Evolutionary conservation across 2,888 invertebrate species (phyloP).

Genomic region (Aleiodes testaceus): DNA sequence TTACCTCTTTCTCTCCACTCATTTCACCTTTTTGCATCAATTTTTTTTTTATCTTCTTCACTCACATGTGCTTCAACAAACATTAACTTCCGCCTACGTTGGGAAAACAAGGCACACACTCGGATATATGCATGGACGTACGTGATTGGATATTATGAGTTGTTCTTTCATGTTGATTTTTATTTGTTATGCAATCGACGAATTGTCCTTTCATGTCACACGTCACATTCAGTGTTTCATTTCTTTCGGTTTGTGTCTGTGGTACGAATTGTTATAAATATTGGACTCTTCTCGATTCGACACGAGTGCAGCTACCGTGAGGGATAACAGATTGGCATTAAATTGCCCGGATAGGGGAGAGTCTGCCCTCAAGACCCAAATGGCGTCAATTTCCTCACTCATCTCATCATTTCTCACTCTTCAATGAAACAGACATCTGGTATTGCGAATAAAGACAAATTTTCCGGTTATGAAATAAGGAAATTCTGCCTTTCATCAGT

Average conservation of each 20-base stretch:
- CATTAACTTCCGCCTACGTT: constrained; percentile 49
- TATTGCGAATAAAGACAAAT: too few species aligned
- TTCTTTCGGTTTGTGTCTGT: too few species aligned
- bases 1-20: constrained; percentile 14
- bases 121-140: constrained; percentile 37
- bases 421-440: neutral
- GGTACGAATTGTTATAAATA: constrained; percentile 21
- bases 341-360: constrained; percentile 42
- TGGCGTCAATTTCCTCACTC: constrained; percentile 29
- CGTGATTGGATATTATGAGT: constrained; percentile 45
- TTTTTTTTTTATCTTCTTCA: constrained; percentile 10
- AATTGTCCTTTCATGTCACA: too few species aligned
- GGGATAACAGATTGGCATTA: constrained; percentile 46
- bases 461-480: too few species aligned
- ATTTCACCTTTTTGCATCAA: constrained; percentile 11
- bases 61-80: constrained; percentile 24
- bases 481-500: neutral
- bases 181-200: constrained; percentile 3
- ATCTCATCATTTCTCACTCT: constrained; percentile 3
- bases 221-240: too few species aligned
- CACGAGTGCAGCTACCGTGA: constrained; percentile 21
- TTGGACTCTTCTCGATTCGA: constrained; percentile 43
- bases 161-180: constrained; percentile 19
- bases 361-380: constrained; percentile 20
- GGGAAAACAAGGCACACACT: neutral